These are phyloP conservation scores for Callinectes sapidus DNA, from an alignment of 2,888 invertebrate genomes.

Conservation along the genomic window DNA sequence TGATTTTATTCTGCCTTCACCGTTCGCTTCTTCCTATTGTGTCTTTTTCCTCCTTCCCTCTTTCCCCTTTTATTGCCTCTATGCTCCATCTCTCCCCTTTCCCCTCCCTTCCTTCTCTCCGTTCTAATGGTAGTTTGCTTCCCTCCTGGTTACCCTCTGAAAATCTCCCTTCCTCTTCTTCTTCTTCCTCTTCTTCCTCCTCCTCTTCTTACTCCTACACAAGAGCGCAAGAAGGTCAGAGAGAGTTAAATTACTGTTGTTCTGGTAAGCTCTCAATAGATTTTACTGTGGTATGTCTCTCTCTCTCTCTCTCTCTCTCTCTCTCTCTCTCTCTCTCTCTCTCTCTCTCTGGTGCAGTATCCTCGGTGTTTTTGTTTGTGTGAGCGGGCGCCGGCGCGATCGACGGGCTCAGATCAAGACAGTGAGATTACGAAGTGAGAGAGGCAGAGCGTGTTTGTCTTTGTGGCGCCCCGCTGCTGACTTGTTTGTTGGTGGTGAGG, in stretches of 20 bases:
- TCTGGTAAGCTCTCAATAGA: slow-evolving; percentile 10
- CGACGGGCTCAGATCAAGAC: background rate
- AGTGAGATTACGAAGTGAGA: background rate
- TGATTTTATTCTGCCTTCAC: background rate
- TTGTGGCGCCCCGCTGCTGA: background rate
- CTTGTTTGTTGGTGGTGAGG: background rate
- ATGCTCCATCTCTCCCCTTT: background rate
- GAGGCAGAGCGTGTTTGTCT: background rate
- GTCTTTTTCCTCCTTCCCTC: background rate
- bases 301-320: background rate
- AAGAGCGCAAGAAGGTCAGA: background rate
- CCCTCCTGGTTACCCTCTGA: background rate
- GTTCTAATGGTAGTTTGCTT: background rate
- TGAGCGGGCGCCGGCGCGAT: background rate
- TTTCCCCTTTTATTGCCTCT: background rate
- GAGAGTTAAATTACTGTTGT: background rate
- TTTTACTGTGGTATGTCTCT: background rate
- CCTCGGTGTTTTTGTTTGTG: background rate
- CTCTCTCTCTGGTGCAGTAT: background rate
- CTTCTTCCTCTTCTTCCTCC: background rate
- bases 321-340: slow-evolving; percentile 44
- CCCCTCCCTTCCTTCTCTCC: background rate
- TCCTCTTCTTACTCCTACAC: background rate
- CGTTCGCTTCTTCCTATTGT: background rate
- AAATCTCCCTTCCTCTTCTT: background rate